Evolutionary conservation across 2,113 vertebrate species (phyloP).

Genomic region (Hemichromis elongatus): DNA sequence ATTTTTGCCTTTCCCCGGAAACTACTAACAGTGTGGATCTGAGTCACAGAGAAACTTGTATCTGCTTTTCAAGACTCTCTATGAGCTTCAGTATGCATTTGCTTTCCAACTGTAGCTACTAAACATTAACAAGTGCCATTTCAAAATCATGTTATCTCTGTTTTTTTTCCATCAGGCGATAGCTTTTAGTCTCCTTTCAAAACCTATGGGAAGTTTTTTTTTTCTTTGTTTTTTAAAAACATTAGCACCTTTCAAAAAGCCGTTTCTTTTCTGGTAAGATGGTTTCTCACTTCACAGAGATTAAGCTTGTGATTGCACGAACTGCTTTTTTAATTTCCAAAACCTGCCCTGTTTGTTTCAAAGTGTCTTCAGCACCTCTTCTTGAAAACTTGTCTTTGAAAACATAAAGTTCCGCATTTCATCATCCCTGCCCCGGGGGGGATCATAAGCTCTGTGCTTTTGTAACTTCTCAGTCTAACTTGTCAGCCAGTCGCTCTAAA

Average conservation of each 20-base stretch:
- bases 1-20: background rate
- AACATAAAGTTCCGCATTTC: background rate
- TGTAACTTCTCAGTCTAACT: background rate
- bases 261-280: background rate
- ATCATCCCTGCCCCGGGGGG: background rate
- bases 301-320: background rate
- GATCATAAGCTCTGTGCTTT: constrained; percentile 4
- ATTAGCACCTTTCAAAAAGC: background rate
- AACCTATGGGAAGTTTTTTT: background rate
- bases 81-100: constrained; percentile 12
- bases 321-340: background rate
- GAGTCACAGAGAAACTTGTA: constrained; percentile 19
- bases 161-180: background rate
- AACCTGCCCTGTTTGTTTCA: background rate
- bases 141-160: background rate
- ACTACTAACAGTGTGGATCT: constrained; percentile 59
- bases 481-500: background rate
- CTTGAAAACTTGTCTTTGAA: background rate
- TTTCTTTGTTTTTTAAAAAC: background rate
- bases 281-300: background rate
- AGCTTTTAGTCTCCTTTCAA: background rate
- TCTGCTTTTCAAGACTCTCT: constrained; percentile 23
- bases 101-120: constrained; percentile 19
- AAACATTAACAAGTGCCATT: constrained; percentile 28
- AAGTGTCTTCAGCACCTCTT: background rate